These are phyloP conservation scores for Chloroceryle amazona DNA, from an alignment of 2,797 vertebrate genomes.

Conservation along the genomic window DNA sequence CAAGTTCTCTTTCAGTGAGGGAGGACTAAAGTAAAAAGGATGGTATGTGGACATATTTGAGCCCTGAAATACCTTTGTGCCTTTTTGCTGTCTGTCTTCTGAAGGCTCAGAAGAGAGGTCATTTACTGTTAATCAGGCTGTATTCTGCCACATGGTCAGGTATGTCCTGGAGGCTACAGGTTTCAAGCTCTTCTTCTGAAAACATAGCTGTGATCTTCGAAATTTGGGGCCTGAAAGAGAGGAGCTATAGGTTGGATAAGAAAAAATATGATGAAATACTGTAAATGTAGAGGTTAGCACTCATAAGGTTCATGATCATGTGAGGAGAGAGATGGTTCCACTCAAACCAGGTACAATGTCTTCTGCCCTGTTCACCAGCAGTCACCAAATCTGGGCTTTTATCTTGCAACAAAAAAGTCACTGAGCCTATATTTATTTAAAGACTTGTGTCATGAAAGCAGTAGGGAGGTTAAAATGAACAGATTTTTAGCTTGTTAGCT, in stretches of 20 bases:
- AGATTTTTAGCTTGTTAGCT: neutral
- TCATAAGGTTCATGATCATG: neutral
- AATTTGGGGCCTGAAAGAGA: neutral
- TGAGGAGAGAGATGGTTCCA: neutral
- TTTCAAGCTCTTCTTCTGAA: neutral
- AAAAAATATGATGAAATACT: neutral
- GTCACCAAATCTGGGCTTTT: accelerated
- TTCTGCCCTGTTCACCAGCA: neutral
- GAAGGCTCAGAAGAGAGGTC: neutral
- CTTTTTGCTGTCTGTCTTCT: neutral
- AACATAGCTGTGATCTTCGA: neutral
- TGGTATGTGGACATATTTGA: neutral
- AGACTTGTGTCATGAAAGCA: neutral
- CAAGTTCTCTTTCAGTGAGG: neutral
- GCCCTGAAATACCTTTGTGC: neutral
- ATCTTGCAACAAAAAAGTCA: neutral
- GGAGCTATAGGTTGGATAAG: neutral
- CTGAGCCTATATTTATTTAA: neutral
- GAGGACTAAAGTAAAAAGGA: neutral
- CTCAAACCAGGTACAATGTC: neutral
- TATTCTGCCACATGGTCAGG: neutral
- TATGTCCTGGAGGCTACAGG: neutral
- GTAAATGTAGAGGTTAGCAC: neutral
- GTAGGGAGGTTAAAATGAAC: neutral
- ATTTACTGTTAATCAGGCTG: neutral